Evolutionary conservation across 2,797 vertebrate genomes (phyloP).

Genomic region (Falco columbarius): DNA sequence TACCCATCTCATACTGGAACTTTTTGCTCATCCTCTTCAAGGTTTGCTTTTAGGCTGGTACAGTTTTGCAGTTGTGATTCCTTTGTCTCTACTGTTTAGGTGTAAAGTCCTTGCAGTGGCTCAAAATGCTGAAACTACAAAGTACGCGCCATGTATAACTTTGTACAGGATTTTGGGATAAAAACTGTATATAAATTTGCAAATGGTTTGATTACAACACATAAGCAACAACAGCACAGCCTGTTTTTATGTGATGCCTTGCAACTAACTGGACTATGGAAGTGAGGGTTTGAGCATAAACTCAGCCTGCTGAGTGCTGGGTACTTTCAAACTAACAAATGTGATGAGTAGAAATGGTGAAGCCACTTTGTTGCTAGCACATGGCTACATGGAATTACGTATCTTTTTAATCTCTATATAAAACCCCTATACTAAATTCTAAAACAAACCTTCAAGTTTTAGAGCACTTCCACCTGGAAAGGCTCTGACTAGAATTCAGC

Average conservation of each 20-base stretch:
- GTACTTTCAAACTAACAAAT: slow-evolving; percentile 63
- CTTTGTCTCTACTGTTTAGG: slow-evolving; percentile 76
- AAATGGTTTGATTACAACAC: slow-evolving; percentile 73
- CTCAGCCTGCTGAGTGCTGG: slow-evolving; percentile 72
- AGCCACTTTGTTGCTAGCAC: slow-evolving; percentile 72
- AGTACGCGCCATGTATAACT: slow-evolving; percentile 76
- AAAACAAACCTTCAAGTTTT: slow-evolving; percentile 56
- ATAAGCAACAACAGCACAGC: slow-evolving; percentile 79
- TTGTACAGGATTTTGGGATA: slow-evolving; percentile 34
- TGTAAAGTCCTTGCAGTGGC: slow-evolving; percentile 77
- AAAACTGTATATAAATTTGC: slow-evolving; percentile 65
- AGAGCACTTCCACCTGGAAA: slow-evolving; percentile 56
- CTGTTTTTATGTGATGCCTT: slow-evolving; percentile 68
- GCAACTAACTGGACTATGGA: slow-evolving; percentile 73
- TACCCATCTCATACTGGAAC: slow-evolving; percentile 68
- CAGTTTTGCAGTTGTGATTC: slow-evolving; percentile 65
- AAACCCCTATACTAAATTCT: slow-evolving; percentile 59
- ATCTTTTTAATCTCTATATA: slow-evolving; percentile 11
- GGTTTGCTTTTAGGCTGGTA: slow-evolving; percentile 71
- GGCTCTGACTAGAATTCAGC: slow-evolving; percentile 52
- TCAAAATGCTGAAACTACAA: slow-evolving; percentile 84
- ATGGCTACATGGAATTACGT: slow-evolving; percentile 79
- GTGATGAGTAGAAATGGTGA: slow-evolving; percentile 67
- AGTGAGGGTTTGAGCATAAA: slow-evolving; percentile 63
- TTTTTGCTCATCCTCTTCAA: slow-evolving; percentile 72